These are phyloP conservation scores for Coptodon rendalli DNA, from an alignment of 2,113 vertebrate genomes.

Conservation along the genomic window DNA sequence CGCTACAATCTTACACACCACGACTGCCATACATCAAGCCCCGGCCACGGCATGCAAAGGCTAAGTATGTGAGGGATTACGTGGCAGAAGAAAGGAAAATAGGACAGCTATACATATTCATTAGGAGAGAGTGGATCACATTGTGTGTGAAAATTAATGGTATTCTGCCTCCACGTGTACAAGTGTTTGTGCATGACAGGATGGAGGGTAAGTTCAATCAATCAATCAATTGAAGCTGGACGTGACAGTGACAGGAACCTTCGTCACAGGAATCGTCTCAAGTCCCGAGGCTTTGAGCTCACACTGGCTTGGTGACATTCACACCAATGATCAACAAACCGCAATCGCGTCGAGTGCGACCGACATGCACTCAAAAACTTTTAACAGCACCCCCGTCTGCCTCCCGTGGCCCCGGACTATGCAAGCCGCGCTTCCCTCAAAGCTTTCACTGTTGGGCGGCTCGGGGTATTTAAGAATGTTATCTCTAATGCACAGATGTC, in stretches of 20 bases:
- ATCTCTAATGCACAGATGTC: slow-evolving; percentile 77
- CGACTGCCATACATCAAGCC: slow-evolving; percentile 57
- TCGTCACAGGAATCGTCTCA: slow-evolving; percentile 27
- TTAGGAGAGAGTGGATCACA: slow-evolving; percentile 15
- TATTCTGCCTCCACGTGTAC: not conserved
- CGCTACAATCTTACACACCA: slow-evolving; percentile 31
- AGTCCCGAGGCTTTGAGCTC: not conserved
- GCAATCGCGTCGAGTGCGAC: not conserved
- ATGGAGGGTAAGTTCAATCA: slow-evolving; percentile 26
- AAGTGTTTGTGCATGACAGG: slow-evolving; percentile 8
- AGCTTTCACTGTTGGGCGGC: slow-evolving; percentile 49
- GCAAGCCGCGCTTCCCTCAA: slow-evolving; percentile 23
- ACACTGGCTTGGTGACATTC: slow-evolving; percentile 3
- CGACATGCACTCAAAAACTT: slow-evolving; percentile 3
- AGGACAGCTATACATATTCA: slow-evolving; percentile 46
- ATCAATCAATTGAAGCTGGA: slow-evolving; percentile 45
- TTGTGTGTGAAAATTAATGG: slow-evolving; percentile 20
- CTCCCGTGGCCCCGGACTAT: slow-evolving; percentile 5
- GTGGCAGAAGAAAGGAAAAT: slow-evolving; percentile 32
- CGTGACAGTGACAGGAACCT: slow-evolving; percentile 29
- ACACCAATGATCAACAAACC: not conserved
- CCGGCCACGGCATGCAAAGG: slow-evolving; percentile 24
- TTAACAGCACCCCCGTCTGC: not conserved
- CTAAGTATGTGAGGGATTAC: slow-evolving; percentile 52
- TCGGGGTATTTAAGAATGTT: slow-evolving; percentile 73